phyloP scores from a whole-genome alignment of 2,797 vertebrate species.

The Mareca strepera region DNA sequence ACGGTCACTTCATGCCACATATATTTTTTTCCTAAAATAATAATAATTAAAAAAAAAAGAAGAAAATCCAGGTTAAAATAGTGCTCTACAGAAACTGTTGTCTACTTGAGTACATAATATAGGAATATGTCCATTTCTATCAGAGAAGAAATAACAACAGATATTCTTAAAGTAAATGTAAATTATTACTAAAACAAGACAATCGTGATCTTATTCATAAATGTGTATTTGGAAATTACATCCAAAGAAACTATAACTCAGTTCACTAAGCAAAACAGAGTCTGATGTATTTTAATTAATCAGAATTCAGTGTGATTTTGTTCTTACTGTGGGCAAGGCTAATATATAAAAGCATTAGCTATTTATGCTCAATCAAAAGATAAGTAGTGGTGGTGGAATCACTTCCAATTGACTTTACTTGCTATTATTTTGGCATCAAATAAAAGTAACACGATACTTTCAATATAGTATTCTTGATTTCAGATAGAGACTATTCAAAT shows the following conservation, averaged over 20 bases:
- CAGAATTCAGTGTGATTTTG: neutral
- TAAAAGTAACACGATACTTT: neutral
- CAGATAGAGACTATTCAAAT: neutral
- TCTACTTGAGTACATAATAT: neutral
- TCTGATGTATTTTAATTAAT: neutral
- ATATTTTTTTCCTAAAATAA: neutral
- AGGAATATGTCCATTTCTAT: neutral
- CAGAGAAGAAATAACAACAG: neutral
- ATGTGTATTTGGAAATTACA: neutral
- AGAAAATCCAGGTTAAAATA: neutral
- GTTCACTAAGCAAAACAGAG: neutral
- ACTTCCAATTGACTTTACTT: neutral
- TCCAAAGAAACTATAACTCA: neutral
- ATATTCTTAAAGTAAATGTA: neutral
- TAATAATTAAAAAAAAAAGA: neutral
- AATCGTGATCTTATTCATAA: neutral
- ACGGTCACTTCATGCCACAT: neutral
- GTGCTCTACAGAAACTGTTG: neutral
- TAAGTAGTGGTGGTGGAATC: neutral
- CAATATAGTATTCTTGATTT: neutral
- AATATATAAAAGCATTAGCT: neutral
- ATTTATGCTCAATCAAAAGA: neutral
- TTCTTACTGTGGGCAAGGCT: neutral
- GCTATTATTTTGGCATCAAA: neutral
- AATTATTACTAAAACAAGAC: neutral